Evolutionary conservation across 2,888 invertebrate species (phyloP).

Genomic region (Drepanosiphum platanoidis): DNA sequence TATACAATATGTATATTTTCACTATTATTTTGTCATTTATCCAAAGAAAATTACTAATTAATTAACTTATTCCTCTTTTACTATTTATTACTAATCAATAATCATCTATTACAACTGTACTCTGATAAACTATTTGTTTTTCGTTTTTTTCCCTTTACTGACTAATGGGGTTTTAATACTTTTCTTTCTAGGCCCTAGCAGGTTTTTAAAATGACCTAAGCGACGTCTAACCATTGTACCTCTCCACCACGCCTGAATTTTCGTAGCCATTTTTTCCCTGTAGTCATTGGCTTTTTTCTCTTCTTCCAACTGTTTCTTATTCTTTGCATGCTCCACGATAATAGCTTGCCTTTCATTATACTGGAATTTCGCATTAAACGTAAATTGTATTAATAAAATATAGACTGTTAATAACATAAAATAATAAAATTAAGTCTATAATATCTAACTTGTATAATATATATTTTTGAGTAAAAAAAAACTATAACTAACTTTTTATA

Average conservation of each 20-base stretch:
- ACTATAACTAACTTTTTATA: no score
- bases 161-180: slow-evolving; percentile 36
- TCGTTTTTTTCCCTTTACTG: slow-evolving; percentile 22
- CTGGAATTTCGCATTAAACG: slow-evolving; percentile 52
- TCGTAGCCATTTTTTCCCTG: slow-evolving; percentile 64
- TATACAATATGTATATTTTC: no score
- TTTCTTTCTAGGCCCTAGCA: slow-evolving; percentile 58
- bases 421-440: no score
- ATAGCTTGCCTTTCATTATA: slow-evolving; percentile 63
- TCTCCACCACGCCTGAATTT: slow-evolving; percentile 70
- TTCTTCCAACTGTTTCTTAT: slow-evolving; percentile 59
- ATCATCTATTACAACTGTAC: neutral
- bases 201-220: slow-evolving; percentile 67
- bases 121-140: slow-evolving; percentile 3
- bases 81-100: neutral
- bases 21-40: no score
- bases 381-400: slow-evolving; percentile 2
- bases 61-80: no score
- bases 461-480: no score
- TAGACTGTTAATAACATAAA: neutral
- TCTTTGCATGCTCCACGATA: slow-evolving; percentile 63
- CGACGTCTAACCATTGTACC: slow-evolving; percentile 69
- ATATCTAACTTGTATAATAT: no score
- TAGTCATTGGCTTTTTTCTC: slow-evolving; percentile 63
- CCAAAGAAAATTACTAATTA: neutral